Base-by-base conservation (phyloP, 2,888 invertebrate genomes). In the Argynnis bischoffii region DNA sequence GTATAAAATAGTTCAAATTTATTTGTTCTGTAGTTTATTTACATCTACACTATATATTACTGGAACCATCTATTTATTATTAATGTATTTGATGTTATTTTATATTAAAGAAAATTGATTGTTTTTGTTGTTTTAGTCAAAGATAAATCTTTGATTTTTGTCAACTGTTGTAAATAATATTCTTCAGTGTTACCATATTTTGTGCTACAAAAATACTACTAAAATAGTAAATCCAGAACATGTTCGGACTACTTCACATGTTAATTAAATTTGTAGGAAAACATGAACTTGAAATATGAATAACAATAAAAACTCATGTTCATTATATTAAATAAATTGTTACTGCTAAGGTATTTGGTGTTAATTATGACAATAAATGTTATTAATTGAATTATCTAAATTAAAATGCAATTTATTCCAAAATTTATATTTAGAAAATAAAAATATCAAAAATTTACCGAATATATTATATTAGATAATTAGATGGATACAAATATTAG, bases 401-500 rank as follows among this genome's bases (percentile, higher is more conserved):
- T 57, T 47, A 35, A 55, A 55, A 64, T 47, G 53, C 59, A 63
- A 61, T 67, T 67, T 64, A 65, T 67, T 67, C 64, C 61, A 66
- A 69, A 66, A 74, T 64, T 70, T 59, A 66, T 69, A 68, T 56
- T 65, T 69, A 72, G 55, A 63, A 57, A 65, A 71, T 63, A 48
- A 67, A 55, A 59, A 67, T 67, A 73, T 67, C 55, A 56, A 67
- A 63, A 69, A 61, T 64, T 67, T 65, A 67, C 18, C 54, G 57
- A 18, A 57, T 57, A 56, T 54, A 59, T 16, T 60, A 60, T 46
- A 47, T 41, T 67, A 59, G 59, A 59, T 26, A 48, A 48, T 59
- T 69, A 71, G 69, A 59, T 14, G 48, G 66, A 41, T 31, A 64
- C 55, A 67, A 67, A 69, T 48, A 35, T 66, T 77, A 79, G 77